A percentile compares a stretch with the other conserved stretches of the same genome.
phyloP scores from a whole-genome alignment of 1,140 invertebrate species.

The Drosophila biarmipes region DNA sequence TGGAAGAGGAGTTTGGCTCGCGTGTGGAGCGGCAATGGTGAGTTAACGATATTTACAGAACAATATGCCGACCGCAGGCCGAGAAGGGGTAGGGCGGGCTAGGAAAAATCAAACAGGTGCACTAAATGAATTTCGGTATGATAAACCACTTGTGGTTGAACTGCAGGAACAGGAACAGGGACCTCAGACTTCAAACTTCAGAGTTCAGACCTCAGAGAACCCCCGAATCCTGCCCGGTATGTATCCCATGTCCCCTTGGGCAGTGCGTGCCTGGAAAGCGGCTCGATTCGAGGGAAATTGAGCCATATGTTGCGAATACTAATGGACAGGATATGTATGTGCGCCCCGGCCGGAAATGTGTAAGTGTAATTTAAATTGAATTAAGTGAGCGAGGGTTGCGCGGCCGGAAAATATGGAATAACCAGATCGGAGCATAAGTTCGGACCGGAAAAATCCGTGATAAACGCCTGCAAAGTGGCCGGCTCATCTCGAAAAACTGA shows the following conservation, averaged over 20 bases:
- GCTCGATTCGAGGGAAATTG: slow-evolving; percentile 77
- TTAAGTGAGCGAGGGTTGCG: slow-evolving; percentile 63
- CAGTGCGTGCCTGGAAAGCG: slow-evolving; percentile 45
- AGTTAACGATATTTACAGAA: slow-evolving; percentile 82
- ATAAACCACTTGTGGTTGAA: slow-evolving; percentile 81
- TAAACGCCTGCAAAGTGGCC: slow-evolving; percentile 75
- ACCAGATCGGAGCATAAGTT: slow-evolving; percentile 25
- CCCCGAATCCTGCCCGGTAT: background rate
- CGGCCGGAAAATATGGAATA: slow-evolving; percentile 6
- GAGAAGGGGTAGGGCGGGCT: slow-evolving; percentile 7
- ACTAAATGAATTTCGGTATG: slow-evolving; percentile 82
- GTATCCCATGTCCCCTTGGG: slow-evolving; percentile 19
- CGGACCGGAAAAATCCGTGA: slow-evolving; percentile 55
- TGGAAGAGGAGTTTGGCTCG: slow-evolving; percentile 50
- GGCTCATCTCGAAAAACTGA: background rate
- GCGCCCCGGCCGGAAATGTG: slow-evolving; percentile 63
- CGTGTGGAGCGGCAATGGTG: slow-evolving; percentile 67
- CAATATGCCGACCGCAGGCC: slow-evolving; percentile 54
- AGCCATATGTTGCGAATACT: slow-evolving; percentile 84
- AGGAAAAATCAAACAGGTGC: slow-evolving; percentile 84
- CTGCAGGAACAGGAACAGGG: background rate
- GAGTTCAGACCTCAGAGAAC: background rate
- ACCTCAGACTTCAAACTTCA: background rate
- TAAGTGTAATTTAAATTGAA: slow-evolving; percentile 84
- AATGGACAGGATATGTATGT: slow-evolving; percentile 62